Conservation (phyloP, 2,888 invertebrate genomes). For the Xestia ashworthii region DNA sequence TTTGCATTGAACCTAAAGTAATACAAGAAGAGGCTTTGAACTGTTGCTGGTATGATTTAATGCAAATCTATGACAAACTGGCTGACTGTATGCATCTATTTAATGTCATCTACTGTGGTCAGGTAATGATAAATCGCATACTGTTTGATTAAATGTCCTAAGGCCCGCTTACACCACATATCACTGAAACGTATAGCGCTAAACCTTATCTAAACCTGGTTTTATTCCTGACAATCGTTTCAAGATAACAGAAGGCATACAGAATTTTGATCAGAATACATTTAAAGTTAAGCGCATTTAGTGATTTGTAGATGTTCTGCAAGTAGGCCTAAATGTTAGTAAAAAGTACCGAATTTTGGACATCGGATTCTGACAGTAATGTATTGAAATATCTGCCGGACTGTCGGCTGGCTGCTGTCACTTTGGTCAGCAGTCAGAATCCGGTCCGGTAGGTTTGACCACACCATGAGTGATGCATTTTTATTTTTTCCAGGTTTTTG, state of each 20-base stretch:
- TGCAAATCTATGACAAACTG: slow-evolving; percentile 82
- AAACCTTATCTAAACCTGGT: neutral
- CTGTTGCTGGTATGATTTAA: slow-evolving; percentile 81
- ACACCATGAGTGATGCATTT: neutral
- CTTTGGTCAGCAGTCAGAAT: too few relatives aligned
- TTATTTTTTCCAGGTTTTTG: slow-evolving; percentile 74
- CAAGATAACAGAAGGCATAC: neutral
- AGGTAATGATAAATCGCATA: slow-evolving; percentile 69
- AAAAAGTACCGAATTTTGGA: neutral
- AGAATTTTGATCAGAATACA: neutral
- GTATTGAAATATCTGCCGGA: neutral
- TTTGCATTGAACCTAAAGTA: slow-evolving; percentile 55
- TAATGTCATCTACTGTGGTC: slow-evolving; percentile 78
- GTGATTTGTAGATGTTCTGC: neutral
- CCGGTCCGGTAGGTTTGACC: too few relatives aligned
- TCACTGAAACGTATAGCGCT: neutral
- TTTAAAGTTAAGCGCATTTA: neutral
- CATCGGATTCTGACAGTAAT: too few relatives aligned
- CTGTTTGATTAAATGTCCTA: neutral
- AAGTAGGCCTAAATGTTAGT: neutral
- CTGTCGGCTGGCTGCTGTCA: neutral
- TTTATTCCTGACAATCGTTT: neutral
- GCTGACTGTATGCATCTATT: slow-evolving; percentile 78
- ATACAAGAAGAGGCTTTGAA: slow-evolving; percentile 60
- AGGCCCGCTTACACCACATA: neutral